Evolutionary conservation across 1,140 invertebrate species (phyloP).

Genomic region (Andrena cerasifolii): DNA sequence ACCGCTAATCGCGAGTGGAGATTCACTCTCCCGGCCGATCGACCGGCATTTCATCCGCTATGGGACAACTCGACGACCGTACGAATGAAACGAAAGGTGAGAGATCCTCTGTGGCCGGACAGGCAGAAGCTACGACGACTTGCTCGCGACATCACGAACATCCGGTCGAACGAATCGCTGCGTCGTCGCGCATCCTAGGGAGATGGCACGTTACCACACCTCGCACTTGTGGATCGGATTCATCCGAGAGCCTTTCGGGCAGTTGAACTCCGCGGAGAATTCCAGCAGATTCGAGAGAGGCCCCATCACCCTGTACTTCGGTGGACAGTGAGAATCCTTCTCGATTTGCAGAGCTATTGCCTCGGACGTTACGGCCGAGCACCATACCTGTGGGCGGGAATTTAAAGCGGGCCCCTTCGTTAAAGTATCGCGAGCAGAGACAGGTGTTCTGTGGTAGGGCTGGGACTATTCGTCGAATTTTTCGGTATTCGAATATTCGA

Average conservation of each 20-base stretch:
- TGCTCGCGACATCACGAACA: background rate
- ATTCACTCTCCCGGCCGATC: background rate
- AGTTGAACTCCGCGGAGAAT: slow-evolving; percentile 94
- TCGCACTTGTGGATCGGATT: slow-evolving; percentile 95
- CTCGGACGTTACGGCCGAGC: slow-evolving; percentile 91
- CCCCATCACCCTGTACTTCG: slow-evolving; percentile 92
- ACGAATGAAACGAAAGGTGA: background rate
- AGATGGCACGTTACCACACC: slow-evolving; percentile 89
- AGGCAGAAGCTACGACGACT: slow-evolving; percentile 2
- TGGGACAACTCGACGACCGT: background rate
- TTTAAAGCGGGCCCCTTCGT: background rate
- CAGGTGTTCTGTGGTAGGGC: slow-evolving; percentile 1
- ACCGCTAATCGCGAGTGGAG: background rate
- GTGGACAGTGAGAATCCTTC: slow-evolving; percentile 92
- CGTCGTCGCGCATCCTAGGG: background rate
- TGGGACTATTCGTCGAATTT: background rate
- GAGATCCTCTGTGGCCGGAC: background rate
- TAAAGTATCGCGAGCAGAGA: background rate
- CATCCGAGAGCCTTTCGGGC: slow-evolving; percentile 90
- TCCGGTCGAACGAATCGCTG: slow-evolving; percentile 20
- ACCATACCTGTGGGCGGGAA: slow-evolving; percentile 89
- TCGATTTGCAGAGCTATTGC: slow-evolving; percentile 89
- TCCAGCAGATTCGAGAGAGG: slow-evolving; percentile 94
- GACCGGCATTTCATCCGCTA: background rate
- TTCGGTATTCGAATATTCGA: too few species aligned